phyloP scores from a whole-genome alignment of 2,113 vertebrate genomes.

The Syngnathoides biaculeatus region DNA sequence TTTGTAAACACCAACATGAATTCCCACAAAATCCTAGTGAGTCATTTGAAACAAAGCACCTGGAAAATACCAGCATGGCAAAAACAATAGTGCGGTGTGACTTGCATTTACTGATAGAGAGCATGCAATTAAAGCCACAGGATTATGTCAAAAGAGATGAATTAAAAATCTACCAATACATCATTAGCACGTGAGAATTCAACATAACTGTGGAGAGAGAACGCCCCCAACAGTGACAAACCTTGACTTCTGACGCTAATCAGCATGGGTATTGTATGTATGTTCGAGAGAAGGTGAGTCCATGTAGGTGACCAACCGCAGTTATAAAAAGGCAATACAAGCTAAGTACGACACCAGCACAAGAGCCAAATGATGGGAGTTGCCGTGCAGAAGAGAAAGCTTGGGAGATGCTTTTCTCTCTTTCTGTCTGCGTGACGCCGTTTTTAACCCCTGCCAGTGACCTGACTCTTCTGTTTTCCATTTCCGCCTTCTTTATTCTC shows the following conservation, averaged over 20 bases:
- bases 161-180: slow-evolving; percentile 21
- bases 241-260: slow-evolving; percentile 30
- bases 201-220: slow-evolving; percentile 7
- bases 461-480: slow-evolving; percentile 49
- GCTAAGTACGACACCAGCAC: slow-evolving; percentile 51
- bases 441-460: slow-evolving; percentile 26
- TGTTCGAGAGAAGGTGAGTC: slow-evolving; percentile 8
- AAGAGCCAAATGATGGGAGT: slow-evolving; percentile 49
- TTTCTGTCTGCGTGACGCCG: slow-evolving; percentile 22
- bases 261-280: slow-evolving; percentile 33
- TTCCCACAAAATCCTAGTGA: slow-evolving; percentile 38
- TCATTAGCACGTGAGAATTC: slow-evolving; percentile 27
- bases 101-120: slow-evolving; percentile 35
- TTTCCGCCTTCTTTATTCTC: slow-evolving; percentile 23
- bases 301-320: slow-evolving; percentile 17
- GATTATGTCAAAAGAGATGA: slow-evolving; percentile 23
- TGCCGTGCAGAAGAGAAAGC: slow-evolving; percentile 34
- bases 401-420: slow-evolving; percentile 7
- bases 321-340: slow-evolving; percentile 22
- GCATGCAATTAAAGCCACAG: slow-evolving; percentile 63
- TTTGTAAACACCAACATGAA: slow-evolving; percentile 37
- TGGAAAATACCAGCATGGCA: slow-evolving; percentile 27
- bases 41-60: slow-evolving; percentile 28
- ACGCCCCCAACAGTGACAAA: background rate
- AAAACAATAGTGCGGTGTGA: slow-evolving; percentile 29